phyloP scores from a whole-genome alignment of 2,113 vertebrate species.

The Sturnus vulgaris region DNA sequence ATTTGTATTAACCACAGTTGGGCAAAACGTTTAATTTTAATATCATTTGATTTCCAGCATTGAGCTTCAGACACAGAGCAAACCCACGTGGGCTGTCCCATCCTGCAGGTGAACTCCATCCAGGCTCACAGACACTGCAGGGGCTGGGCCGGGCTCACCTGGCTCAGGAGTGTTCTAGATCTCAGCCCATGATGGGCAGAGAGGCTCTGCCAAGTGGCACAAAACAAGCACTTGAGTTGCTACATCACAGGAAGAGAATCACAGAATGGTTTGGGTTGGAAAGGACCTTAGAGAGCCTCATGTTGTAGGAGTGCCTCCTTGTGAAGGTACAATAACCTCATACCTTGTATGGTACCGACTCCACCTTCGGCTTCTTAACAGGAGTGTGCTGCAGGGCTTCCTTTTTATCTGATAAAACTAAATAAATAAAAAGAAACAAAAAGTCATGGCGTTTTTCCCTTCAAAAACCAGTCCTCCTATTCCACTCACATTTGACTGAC shows the following conservation, averaged over 20 bases:
- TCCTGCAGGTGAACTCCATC: background rate
- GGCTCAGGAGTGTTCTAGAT: background rate
- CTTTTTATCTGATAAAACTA: constrained; percentile 92
- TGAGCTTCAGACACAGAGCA: background rate
- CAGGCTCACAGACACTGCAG: background rate
- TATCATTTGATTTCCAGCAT: background rate
- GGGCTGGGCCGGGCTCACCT: too few species aligned
- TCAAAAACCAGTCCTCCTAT: background rate
- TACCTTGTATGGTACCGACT: constrained; percentile 84
- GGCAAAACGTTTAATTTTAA: background rate
- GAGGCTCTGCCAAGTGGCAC: background rate
- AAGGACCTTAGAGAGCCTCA: background rate
- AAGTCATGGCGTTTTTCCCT: background rate
- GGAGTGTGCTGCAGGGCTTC: constrained; percentile 80
- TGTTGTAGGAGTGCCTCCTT: background rate
- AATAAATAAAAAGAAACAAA: background rate
- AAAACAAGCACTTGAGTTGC: background rate
- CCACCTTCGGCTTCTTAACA: constrained; percentile 86
- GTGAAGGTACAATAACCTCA: background rate
- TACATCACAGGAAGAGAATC: background rate
- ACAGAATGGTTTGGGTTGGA: background rate
- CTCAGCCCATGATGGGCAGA: background rate
- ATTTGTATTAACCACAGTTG: background rate
- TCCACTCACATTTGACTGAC: background rate
- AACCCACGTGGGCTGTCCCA: background rate